Evolutionary conservation across 2,888 invertebrate species (phyloP).

Genomic region (Barypeithes pellucidus): DNA sequence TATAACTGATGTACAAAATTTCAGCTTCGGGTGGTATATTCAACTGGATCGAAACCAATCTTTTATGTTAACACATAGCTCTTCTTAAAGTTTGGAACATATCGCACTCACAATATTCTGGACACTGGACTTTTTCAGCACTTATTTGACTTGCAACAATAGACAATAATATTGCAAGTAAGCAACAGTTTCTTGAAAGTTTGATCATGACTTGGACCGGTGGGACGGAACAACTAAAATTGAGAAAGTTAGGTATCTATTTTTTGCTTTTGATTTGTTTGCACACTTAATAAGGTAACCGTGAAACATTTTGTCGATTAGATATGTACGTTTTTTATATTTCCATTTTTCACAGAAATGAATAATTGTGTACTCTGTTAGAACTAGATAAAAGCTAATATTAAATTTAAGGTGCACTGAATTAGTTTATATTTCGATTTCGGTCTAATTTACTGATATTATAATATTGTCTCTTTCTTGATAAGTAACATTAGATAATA

Average conservation of each 20-base stretch:
- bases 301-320: slow-evolving; percentile 1
- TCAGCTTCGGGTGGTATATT: slow-evolving; percentile 75
- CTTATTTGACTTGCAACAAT: background rate
- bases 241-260: slow-evolving; percentile 1
- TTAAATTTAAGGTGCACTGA: background rate
- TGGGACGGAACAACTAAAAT: slow-evolving; percentile 15
- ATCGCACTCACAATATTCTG: slow-evolving; percentile 75
- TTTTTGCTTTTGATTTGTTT: slow-evolving; percentile 2
- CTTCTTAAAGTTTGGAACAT: slow-evolving; percentile 71
- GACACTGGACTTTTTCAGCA: slow-evolving; percentile 66
- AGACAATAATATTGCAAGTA: background rate
- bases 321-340: background rate
- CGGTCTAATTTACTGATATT: background rate
- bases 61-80: slow-evolving; percentile 74
- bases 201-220: slow-evolving; percentile 29
- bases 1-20: slow-evolving; percentile 76
- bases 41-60: slow-evolving; percentile 75
- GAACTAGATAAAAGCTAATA: background rate
- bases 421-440: background rate
- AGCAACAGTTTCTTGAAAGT: background rate
- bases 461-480: background rate
- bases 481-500: background rate
- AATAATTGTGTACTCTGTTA: background rate
- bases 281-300: background rate
- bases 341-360: background rate